phyloP scores from a whole-genome alignment of 2,888 invertebrate genomes.

The Ischnus inquisitorius region DNA sequence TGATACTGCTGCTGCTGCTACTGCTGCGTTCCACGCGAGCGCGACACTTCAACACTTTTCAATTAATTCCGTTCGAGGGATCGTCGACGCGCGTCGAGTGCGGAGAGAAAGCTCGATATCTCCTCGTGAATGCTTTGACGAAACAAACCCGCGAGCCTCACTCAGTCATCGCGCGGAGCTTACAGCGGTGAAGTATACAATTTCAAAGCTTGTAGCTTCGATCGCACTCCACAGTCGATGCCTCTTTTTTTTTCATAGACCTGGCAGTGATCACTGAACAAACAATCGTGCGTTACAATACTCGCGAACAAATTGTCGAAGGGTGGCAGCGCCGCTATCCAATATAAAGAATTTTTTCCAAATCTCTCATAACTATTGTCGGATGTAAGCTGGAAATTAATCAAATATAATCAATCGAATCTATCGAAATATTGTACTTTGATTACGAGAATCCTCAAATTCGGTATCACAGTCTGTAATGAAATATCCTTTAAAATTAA shows the following conservation, averaged over 20 bases:
- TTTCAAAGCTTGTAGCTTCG: conserved; percentile 14
- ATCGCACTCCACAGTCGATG: background rate
- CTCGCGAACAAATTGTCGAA: background rate
- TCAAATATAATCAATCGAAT: no score
- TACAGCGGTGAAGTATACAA: background rate
- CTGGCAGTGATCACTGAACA: background rate
- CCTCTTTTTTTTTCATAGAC: background rate
- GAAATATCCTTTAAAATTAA: no score
- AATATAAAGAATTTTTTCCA: no score
- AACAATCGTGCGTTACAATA: background rate
- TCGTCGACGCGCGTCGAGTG: conserved; percentile 14
- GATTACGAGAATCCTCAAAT: no score
- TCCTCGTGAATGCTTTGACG: conserved; percentile 47
- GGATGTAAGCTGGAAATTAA: no score
- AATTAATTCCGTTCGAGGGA: conserved; percentile 64
- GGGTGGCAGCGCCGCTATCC: background rate
- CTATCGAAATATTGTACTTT: no score
- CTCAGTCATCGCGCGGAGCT: conserved; percentile 15
- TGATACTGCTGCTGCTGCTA: background rate
- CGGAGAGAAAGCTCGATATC: conserved; percentile 57
- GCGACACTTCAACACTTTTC: conserved; percentile 67
- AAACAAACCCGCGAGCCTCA: conserved; percentile 39
- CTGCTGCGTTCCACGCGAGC: background rate
- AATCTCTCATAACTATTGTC: no score
- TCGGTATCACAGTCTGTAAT: no score